These are phyloP conservation scores for Andrena flavipes DNA, from an alignment of 2,888 invertebrate species.

Conservation along the genomic window DNA sequence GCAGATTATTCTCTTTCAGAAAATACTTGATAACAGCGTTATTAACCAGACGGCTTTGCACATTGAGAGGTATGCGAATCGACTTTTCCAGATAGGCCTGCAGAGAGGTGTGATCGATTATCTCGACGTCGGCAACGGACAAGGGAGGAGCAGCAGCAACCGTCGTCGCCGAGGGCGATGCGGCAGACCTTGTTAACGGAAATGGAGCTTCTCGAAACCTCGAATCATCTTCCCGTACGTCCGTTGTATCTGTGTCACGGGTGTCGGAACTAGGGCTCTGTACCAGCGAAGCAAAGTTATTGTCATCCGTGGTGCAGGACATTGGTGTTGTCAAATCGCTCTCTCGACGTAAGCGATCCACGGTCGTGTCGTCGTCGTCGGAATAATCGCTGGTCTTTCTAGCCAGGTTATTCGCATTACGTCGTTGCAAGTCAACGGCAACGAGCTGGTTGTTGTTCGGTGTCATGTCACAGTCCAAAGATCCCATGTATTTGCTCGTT, in stretches of 20 bases:
- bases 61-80: constrained; percentile 89
- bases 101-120: constrained; percentile 82
- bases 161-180: neutral
- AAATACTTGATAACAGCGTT: constrained; percentile 90
- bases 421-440: constrained; percentile 11
- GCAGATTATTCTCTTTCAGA: constrained; percentile 88
- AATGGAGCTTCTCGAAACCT: constrained; percentile 43
- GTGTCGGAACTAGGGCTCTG: constrained; percentile 74
- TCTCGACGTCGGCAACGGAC: constrained; percentile 79
- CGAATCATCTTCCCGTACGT: constrained; percentile 14
- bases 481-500: constrained; percentile 87
- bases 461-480: constrained; percentile 84
- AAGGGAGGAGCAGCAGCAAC: constrained; percentile 63
- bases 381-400: neutral
- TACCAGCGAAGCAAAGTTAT: constrained; percentile 75
- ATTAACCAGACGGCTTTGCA: constrained; percentile 90
- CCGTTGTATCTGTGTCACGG: constrained; percentile 70
- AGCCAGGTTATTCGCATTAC: constrained; percentile 15
- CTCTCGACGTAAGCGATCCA: neutral
- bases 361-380: neutral
- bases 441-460: constrained; percentile 77
- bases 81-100: constrained; percentile 89
- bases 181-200: neutral
- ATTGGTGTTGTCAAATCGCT: constrained; percentile 77
- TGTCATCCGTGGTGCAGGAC: constrained; percentile 82